A percentile compares a stretch with the other conserved stretches of the same genome.
These are phyloP conservation scores for Acipenser ruthenus DNA, from an alignment of 2,797 vertebrate genomes.

Conservation along the genomic window DNA sequence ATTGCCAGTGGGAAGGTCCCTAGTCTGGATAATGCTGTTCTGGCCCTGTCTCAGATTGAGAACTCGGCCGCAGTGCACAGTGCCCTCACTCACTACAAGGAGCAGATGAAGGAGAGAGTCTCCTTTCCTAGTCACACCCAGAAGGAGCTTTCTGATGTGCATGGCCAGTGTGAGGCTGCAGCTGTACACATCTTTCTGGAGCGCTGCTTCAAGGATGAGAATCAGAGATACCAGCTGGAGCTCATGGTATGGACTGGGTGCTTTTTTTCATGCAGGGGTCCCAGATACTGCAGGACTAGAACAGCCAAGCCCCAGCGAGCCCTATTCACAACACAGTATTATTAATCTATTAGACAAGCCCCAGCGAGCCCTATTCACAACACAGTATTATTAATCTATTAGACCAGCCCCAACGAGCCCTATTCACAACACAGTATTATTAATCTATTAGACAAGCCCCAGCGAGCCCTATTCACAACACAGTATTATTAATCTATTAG, in stretches of 20 bases:
- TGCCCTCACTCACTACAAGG: constrained; percentile 27
- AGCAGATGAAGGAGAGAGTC: constrained; percentile 32
- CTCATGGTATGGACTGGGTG: constrained; percentile 26
- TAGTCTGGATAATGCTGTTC: constrained; percentile 41
- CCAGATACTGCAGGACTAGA: too few species aligned
- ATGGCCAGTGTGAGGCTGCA: constrained; percentile 25
- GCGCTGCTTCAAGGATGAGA: constrained; percentile 37
- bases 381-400: too few species aligned
- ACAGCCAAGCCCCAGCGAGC: too few species aligned
- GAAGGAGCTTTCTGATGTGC: constrained; percentile 25
- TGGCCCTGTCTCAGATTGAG: constrained; percentile 36
- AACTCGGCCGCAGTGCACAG: constrained; percentile 31
- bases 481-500: too few species aligned
- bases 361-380: too few species aligned
- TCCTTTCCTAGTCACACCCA: constrained; percentile 26
- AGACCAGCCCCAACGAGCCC: too few species aligned
- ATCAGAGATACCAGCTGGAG: constrained; percentile 10
- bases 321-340: too few species aligned
- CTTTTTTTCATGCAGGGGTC: too few species aligned
- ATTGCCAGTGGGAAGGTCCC: constrained; percentile 34
- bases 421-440: too few species aligned
- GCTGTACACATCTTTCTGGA: constrained; percentile 31
- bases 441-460: too few species aligned
- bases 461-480: too few species aligned
- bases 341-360: too few species aligned